phyloP scores from a whole-genome alignment of 1,140 invertebrate species.

The Akabosia matsudoensis region DNA sequence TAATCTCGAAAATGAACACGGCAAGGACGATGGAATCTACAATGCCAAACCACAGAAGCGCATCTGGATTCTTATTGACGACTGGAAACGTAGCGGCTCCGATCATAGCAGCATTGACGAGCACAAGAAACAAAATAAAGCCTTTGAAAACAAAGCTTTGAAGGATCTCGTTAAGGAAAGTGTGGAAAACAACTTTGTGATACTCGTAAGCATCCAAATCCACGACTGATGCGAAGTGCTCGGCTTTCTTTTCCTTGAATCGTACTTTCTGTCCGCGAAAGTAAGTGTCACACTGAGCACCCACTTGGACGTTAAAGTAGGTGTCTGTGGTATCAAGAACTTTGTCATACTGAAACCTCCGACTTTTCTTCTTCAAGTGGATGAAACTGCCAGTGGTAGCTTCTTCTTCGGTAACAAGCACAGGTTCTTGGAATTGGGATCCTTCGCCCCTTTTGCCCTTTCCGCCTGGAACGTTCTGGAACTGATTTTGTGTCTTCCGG shows the following conservation, averaged over 20 bases:
- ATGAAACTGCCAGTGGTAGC: background rate
- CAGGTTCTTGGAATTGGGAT: too few species aligned
- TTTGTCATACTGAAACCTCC: conserved; percentile 24
- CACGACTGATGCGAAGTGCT: conserved; percentile 39
- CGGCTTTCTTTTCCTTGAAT: conserved; percentile 26
- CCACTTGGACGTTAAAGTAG: conserved; percentile 35
- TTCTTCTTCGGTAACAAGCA: too few species aligned
- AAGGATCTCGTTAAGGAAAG: conserved; percentile 39
- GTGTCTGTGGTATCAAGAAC: conserved; percentile 27
- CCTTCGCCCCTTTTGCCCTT: too few species aligned
- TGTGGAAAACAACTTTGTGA: conserved; percentile 42
- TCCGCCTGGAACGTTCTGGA: too few species aligned
- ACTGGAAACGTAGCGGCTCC: conserved; percentile 37
- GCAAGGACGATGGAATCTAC: conserved; percentile 45
- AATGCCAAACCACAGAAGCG: conserved; percentile 6
- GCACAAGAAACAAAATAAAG: conserved; percentile 40
- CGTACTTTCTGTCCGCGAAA: conserved; percentile 26
- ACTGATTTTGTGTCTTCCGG: too few species aligned
- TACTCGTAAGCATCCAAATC: conserved; percentile 43
- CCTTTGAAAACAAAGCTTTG: conserved; percentile 40
- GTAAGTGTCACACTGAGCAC: conserved; percentile 10
- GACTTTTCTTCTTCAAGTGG: conserved; percentile 10
- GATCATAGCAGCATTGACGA: conserved; percentile 45
- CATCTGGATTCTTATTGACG: background rate
- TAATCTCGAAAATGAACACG: conserved; percentile 48